Evolutionary conservation across 2,888 invertebrate species (phyloP).

Genomic region (Pterobdella sp.): DNA sequence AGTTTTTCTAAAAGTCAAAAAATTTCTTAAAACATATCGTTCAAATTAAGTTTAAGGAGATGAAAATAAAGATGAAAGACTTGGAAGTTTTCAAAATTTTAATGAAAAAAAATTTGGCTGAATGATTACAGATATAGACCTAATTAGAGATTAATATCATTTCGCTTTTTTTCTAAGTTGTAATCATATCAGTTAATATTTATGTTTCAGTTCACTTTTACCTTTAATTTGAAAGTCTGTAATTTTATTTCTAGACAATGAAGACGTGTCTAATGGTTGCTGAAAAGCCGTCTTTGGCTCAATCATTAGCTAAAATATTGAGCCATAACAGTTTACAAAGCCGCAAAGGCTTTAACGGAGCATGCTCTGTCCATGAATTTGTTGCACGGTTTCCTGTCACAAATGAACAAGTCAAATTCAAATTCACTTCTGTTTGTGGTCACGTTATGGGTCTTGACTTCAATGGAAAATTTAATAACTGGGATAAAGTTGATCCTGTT

Average conservation of each 20-base stretch:
- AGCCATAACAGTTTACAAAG: slow-evolving; percentile 68
- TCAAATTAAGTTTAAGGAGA: no score
- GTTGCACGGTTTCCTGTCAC: slow-evolving; percentile 50
- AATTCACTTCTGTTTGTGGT: slow-evolving; percentile 98
- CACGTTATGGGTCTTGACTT: slow-evolving; percentile 97
- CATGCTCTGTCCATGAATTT: slow-evolving; percentile 92
- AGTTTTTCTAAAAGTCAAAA: no score
- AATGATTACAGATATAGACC: no score
- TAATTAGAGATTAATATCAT: no score
- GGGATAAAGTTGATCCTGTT: slow-evolving; percentile 93
- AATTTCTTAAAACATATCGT: no score
- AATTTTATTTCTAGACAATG: slow-evolving; percentile 36
- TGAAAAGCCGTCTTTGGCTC: slow-evolving; percentile 95
- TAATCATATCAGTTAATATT: no score
- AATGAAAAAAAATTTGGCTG: no score
- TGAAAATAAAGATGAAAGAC: no score
- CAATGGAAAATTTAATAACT: slow-evolving; percentile 79
- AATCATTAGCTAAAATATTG: slow-evolving; percentile 82
- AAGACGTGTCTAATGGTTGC: slow-evolving; percentile 78
- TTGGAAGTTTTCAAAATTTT: no score
- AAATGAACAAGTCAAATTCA: slow-evolving; percentile 52
- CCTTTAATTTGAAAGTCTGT: not conserved
- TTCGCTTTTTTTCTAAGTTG: not conserved
- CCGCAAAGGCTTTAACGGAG: slow-evolving; percentile 78
- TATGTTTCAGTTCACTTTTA: no score